phyloP scores from a whole-genome alignment of 2,113 vertebrate species.

The Platycercus adscitus region DNA sequence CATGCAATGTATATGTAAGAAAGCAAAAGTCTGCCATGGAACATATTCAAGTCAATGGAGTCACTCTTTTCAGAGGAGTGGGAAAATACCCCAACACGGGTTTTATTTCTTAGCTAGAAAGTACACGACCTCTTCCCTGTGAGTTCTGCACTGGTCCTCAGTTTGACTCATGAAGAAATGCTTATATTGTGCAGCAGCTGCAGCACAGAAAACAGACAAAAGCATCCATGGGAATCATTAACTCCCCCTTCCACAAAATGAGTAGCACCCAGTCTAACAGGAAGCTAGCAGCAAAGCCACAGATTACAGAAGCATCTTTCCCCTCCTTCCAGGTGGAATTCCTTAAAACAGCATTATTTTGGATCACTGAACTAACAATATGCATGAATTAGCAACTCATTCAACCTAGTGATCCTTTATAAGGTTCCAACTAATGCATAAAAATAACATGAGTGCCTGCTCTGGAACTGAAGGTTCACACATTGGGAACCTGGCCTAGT shows the following conservation, averaged over 20 bases:
- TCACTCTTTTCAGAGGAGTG: neutral
- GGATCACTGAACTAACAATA: neutral
- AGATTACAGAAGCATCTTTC: neutral
- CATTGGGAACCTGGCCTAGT: neutral
- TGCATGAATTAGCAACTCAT: neutral
- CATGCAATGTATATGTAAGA: neutral
- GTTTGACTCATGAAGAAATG: neutral
- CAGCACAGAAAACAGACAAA: neutral
- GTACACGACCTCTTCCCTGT: neutral
- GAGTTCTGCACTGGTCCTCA: neutral
- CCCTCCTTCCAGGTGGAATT: neutral
- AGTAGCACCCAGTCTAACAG: neutral
- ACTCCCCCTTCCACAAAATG: accelerated
- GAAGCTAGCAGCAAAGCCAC: neutral
- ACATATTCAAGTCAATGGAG: neutral
- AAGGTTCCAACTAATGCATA: neutral
- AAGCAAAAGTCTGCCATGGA: neutral
- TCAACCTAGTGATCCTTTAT: neutral
- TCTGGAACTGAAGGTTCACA: neutral
- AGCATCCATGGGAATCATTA: neutral
- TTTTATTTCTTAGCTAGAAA: neutral
- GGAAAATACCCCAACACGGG: neutral
- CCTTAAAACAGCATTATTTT: neutral
- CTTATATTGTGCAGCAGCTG: neutral
- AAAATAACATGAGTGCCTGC: neutral